Conservation (phyloP, 1,140 invertebrate genomes). For the Zaprionus ornatus region DNA sequence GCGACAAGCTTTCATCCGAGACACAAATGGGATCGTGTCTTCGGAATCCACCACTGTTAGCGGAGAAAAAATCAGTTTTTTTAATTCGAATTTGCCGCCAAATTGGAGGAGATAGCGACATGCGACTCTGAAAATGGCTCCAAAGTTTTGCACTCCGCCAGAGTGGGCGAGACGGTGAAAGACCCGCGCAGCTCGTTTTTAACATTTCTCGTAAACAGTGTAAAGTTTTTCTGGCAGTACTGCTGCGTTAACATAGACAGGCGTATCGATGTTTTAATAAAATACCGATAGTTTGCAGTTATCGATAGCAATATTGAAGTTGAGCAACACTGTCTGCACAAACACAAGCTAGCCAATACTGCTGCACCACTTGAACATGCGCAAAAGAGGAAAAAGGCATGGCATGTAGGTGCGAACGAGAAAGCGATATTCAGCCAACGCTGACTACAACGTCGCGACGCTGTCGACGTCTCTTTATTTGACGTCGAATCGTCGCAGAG, state of each 20-base stretch:
- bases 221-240: background rate
- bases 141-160: too few species aligned
- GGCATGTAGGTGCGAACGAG: conserved; percentile 33
- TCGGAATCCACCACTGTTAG: too few species aligned
- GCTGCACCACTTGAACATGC: conserved; percentile 33
- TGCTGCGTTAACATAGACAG: background rate
- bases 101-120: too few species aligned
- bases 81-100: too few species aligned
- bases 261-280: background rate
- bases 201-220: too few species aligned
- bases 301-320: background rate
- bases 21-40: too few species aligned
- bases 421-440: conserved; percentile 43
- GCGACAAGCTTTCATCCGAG: too few species aligned
- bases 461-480: conserved; percentile 57
- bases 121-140: fast-evolving
- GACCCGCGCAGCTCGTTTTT: too few species aligned
- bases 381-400: conserved; percentile 47
- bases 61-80: too few species aligned
- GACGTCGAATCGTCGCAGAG: conserved; percentile 49
- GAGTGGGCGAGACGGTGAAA: too few species aligned
- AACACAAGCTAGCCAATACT: conserved; percentile 12
- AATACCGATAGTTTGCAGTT: conserved; percentile 8
- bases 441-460: conserved; percentile 52
- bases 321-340: conserved; percentile 8